These are phyloP conservation scores for Ephydatia muelleri DNA, from an alignment of 37 sponge, comb jelly and placozoan genomes.

Conservation along the genomic window DNA sequence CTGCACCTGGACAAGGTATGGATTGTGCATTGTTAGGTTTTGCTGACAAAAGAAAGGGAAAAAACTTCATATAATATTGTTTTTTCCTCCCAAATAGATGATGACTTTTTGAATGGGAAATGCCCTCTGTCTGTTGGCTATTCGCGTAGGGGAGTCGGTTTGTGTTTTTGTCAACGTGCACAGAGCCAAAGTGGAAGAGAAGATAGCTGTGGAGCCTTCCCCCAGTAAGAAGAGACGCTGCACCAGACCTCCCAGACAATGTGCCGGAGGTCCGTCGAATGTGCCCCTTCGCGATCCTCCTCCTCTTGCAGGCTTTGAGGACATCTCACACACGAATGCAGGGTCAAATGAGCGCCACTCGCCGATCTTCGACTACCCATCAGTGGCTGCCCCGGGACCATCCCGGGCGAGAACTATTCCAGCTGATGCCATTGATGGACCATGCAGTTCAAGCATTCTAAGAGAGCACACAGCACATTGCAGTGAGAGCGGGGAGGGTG, in stretches of 20 bases:
- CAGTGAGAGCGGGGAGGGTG: background rate
- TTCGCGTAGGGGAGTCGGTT: conserved; percentile 26
- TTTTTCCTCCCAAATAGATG: conserved; percentile 3
- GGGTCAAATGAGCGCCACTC: background rate
- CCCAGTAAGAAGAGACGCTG: background rate
- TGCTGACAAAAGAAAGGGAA: no score
- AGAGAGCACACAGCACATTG: no score
- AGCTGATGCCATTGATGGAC: no score
- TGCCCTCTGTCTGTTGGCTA: conserved; percentile 25
- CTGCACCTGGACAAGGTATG: no score
- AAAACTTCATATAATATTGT: no score
- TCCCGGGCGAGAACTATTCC: background rate
- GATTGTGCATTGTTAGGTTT: no score
- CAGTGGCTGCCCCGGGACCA: background rate
- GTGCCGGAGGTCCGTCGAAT: background rate
- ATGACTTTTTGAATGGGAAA: conserved; percentile 17
- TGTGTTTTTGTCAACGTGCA: conserved; percentile 16
- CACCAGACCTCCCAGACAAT: background rate
- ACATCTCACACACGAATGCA: background rate
- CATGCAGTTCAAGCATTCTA: no score
- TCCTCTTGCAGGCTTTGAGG: background rate
- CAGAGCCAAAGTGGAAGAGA: conserved; percentile 7
- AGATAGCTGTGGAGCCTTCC: conserved; percentile 16
- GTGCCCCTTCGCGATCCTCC: background rate
- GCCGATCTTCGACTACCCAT: background rate